Base-by-base conservation (phyloP, 2,113 vertebrate species). In the human (Homo sapiens) region DNA sequence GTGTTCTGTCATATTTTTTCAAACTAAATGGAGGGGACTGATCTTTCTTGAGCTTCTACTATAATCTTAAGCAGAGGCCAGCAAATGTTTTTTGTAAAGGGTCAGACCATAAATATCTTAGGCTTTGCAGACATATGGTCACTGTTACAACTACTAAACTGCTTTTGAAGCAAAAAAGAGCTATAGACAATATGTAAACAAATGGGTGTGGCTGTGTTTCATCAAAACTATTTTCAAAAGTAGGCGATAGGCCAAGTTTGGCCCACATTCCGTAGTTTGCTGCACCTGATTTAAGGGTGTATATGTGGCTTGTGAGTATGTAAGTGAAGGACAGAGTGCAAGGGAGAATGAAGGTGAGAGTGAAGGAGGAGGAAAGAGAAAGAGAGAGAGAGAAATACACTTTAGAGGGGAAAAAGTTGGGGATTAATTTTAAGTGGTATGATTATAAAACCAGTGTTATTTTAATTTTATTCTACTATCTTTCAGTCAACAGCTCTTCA, bases 1-100 rank as follows among this genome's bases (percentile, higher is more conserved):
- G 9, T 68, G 45, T 30, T 72, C 78, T 59, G 27, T 45, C 6
- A 14, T 64, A n/a, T 64, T 79, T 81, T 94, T 55, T 89, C 61
- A 85, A 83, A 1, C 6, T 45, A n/a, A 83, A 86, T 2, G 4
- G 32, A 84, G 30, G 32, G 4, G 25, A 23, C 35, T 30, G 38
- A 45, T 75, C 55, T 79, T 66, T 79, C 57, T 57, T 90, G 22
- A 80, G 8, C n/a, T 83, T 94, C 35, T 87, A 72, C 40, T 90
- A 52, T 48, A 52, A 27, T 75, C 38, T 68, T 87, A 93, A 68
- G 16, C 82, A 68, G 68, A 89, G 16, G 35, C 73, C 18, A 76
- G 70, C 40, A 94, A 84, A 88, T n/a, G 40, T 75, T 73, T 97
- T 78, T 75, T 64, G 10, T 80, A 70, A 95, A 92, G 10, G 27